phyloP scores from a whole-genome alignment of 2,797 vertebrate genomes.

The Cirrhinus molitorella region DNA sequence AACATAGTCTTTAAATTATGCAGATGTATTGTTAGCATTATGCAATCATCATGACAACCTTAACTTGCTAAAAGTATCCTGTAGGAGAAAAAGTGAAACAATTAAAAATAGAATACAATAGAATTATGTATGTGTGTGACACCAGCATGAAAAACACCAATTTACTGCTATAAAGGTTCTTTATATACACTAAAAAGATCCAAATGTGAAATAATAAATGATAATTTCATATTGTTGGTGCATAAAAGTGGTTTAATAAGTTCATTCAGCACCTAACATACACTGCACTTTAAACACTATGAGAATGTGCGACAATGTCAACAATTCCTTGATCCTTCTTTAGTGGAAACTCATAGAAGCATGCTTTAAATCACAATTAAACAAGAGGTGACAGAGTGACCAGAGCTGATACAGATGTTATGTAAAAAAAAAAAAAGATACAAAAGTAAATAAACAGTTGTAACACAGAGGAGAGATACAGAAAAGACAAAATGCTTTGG shows the following conservation, averaged over 20 bases:
- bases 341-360: constrained; percentile 33
- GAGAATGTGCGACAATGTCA: constrained; percentile 18
- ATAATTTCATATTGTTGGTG: background rate
- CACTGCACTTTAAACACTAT: background rate
- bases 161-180: too few species aligned
- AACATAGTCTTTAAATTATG: background rate
- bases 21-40: background rate
- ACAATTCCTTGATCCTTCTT: constrained; percentile 43
- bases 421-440: background rate
- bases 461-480: background rate
- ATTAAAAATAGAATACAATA: background rate
- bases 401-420: background rate
- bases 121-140: background rate
- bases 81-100: background rate
- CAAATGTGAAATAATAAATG: background rate
- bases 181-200: background rate
- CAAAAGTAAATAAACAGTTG: background rate
- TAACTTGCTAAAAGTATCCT: background rate
- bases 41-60: background rate
- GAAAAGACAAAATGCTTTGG: constrained; percentile 6
- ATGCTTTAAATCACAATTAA: constrained; percentile 3
- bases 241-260: constrained; percentile 42
- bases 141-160: background rate
- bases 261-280: constrained; percentile 21
- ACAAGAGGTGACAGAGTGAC: background rate